A percentile compares a stretch with the other conserved stretches of the same genome.
phyloP scores from a whole-genome alignment of 2,797 vertebrate genomes.

The Urocyon cinereoargenteus region DNA sequence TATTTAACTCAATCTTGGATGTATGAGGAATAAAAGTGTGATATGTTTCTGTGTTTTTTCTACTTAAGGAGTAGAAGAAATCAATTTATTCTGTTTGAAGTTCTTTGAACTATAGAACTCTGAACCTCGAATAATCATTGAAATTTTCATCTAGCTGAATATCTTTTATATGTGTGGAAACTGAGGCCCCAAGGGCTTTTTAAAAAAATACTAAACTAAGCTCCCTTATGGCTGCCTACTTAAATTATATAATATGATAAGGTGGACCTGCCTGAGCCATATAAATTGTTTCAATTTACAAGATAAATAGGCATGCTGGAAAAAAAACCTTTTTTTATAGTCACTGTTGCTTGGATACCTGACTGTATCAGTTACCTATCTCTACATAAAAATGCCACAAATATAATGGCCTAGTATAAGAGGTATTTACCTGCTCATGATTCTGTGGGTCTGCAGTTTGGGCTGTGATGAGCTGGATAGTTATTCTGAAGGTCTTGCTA shows the following conservation, averaged over 20 bases:
- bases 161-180: slow-evolving; percentile 42
- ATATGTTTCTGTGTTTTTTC: not conserved
- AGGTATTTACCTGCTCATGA: not conserved
- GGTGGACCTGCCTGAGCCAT: not conserved
- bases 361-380: not conserved
- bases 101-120: slow-evolving; percentile 25
- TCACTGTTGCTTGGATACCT: not conserved
- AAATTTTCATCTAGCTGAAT: slow-evolving; percentile 5
- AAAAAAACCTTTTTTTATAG: not conserved
- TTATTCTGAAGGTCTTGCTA: not conserved
- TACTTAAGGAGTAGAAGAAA: slow-evolving; percentile 4
- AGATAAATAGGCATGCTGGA: not conserved
- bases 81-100: slow-evolving; percentile 9
- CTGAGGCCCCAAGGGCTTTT: not conserved
- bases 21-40: not conserved
- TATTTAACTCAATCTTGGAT: slow-evolving; percentile 48
- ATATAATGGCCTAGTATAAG: not conserved
- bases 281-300: slow-evolving; percentile 52
- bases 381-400: not conserved
- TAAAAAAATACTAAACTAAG: slow-evolving; percentile 12
- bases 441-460: not conserved
- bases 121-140: slow-evolving; percentile 24
- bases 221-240: slow-evolving; percentile 1
- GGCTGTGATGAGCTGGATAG: not conserved
- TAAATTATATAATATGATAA: slow-evolving; percentile 17